A percentile compares a stretch with the other conserved stretches of the same genome.
Evolutionary conservation across 1,140 invertebrate species (phyloP).

Genomic region (Drosophila pruinosa): DNA sequence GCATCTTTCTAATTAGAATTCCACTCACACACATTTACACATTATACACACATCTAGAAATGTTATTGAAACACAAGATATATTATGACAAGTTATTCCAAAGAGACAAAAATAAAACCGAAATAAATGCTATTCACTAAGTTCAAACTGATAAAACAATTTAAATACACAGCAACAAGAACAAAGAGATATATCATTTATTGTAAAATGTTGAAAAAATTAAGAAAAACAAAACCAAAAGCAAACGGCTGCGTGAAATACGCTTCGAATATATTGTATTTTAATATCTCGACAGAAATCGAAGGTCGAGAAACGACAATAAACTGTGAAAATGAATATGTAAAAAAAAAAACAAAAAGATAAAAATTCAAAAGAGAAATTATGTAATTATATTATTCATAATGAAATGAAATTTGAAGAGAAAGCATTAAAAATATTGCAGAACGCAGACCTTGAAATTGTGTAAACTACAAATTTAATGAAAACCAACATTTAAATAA

Average conservation of each 20-base stretch:
- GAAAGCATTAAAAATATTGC: slow-evolving; percentile 56
- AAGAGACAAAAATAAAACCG: slow-evolving; percentile 40
- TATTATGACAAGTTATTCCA: slow-evolving; percentile 73
- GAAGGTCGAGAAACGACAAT: slow-evolving; percentile 83
- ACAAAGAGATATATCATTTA: slow-evolving; percentile 72
- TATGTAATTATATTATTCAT: slow-evolving; percentile 74
- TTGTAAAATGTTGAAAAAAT: slow-evolving; percentile 64
- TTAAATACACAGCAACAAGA: slow-evolving; percentile 62
- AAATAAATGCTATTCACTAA: slow-evolving; percentile 63
- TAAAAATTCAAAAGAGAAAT: slow-evolving; percentile 32
- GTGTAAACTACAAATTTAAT: slow-evolving; percentile 74
- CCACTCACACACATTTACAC: slow-evolving; percentile 25
- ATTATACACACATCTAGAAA: slow-evolving; percentile 54
- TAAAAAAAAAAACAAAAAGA: slow-evolving; percentile 61
- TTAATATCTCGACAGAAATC: slow-evolving; percentile 83
- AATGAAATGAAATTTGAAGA: slow-evolving; percentile 46
- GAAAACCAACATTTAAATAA: slow-evolving; percentile 69
- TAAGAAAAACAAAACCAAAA: slow-evolving; percentile 38
- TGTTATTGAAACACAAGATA: slow-evolving; percentile 69
- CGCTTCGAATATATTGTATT: slow-evolving; percentile 73
- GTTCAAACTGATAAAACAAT: slow-evolving; percentile 64
- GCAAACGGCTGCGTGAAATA: slow-evolving; percentile 51
- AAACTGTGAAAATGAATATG: slow-evolving; percentile 83
- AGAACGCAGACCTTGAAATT: slow-evolving; percentile 66
- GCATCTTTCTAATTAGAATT: slow-evolving; percentile 57